A percentile compares a stretch with the other conserved stretches of the same genome.
Conservation (phyloP, 1,140 invertebrate genomes). For the Trachymyrmex septentrionalis region DNA sequence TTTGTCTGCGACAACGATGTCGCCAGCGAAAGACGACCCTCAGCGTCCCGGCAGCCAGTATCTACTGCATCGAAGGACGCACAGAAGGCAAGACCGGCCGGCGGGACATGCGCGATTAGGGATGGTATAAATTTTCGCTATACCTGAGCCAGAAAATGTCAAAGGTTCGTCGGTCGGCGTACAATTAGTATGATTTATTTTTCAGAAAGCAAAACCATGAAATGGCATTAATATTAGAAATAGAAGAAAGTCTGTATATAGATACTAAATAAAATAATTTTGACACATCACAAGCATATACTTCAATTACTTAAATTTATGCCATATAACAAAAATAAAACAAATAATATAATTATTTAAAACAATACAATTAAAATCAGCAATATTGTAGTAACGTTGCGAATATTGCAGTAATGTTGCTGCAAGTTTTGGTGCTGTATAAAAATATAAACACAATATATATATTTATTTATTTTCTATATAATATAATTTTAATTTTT, state of each 20-base stretch:
- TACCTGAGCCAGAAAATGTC: background rate
- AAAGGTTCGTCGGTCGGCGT: background rate
- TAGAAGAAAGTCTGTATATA: background rate
- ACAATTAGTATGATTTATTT: background rate
- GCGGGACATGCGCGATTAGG: slow-evolving; percentile 76
- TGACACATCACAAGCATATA: background rate
- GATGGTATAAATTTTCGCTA: slow-evolving; percentile 16
- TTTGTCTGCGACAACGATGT: background rate
- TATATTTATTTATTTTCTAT: too few species aligned
- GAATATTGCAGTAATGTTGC: too few species aligned
- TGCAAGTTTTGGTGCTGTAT: too few species aligned
- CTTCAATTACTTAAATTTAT: background rate
- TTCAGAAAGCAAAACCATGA: background rate
- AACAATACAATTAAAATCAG: background rate
- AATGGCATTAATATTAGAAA: background rate
- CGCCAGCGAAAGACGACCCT: slow-evolving; percentile 64
- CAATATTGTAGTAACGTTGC: too few species aligned
- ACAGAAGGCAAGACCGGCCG: slow-evolving; percentile 34
- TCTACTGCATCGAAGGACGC: slow-evolving; percentile 72
- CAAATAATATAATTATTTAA: background rate
- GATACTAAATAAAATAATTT: background rate
- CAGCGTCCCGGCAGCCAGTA: slow-evolving; percentile 69
- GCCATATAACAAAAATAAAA: background rate
- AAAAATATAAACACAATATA: background rate
- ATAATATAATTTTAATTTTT: background rate